A percentile compares a stretch with the other conserved stretches of the same genome.
Conservation (phyloP, 2,888 invertebrate species). For the Caenorhabditis angaria region DNA sequence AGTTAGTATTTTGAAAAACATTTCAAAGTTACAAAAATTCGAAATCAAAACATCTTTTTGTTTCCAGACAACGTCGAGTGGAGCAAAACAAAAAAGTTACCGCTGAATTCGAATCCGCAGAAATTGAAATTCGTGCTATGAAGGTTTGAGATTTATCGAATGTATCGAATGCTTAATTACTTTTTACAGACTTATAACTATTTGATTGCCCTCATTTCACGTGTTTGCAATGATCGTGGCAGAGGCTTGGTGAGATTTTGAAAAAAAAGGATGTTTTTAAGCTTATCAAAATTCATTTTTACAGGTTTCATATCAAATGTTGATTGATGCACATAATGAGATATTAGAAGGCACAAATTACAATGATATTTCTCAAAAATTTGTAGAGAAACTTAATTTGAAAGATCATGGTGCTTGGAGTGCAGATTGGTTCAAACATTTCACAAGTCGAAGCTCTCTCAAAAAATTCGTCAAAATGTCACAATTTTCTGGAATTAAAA, state of each 20-base stretch:
- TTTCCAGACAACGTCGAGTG: neutral
- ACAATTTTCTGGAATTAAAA: constrained; percentile 20
- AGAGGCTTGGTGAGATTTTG: neutral
- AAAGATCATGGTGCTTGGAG: constrained; percentile 11
- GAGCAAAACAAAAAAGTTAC: constrained; percentile 11
- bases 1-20: constrained; percentile 13
- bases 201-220: constrained; percentile 8
- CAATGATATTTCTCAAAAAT: neutral
- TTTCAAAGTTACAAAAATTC: neutral
- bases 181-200: constrained; percentile 17
- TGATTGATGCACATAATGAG: neutral
- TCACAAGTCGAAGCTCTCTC: constrained; percentile 12
- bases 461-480: constrained; percentile 23
- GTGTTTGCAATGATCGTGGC: neutral
- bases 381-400: neutral
- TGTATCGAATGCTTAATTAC: neutral
- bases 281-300: neutral
- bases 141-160: neutral
- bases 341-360: constrained; percentile 8
- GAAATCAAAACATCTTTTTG: neutral
- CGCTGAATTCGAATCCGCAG: neutral
- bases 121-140: constrained; percentile 13
- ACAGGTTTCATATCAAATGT: neutral
- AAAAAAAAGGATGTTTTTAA: neutral
- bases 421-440: constrained; percentile 15